Evolutionary conservation across 1,140 invertebrate genomes (phyloP), one percentile per base, ranked within the genome.

Genomic region (Aphelenchoides avenae): DNA sequence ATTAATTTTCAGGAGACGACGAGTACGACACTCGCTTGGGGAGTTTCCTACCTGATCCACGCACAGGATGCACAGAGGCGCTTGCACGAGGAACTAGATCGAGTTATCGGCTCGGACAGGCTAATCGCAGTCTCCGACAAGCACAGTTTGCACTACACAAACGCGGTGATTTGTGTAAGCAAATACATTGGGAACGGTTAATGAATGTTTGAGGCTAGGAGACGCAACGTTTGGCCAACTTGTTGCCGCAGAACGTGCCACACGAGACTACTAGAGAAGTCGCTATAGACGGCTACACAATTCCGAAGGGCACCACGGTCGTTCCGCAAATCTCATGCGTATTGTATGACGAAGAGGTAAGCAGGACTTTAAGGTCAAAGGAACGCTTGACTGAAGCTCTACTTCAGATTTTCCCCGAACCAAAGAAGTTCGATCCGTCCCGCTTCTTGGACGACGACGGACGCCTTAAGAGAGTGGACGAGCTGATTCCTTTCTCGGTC

Each of bases 401-500:
- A n/a, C n/a, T n/a, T n/a, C n/a, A 63, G 61, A 33, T 58, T 20
- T 66, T 69, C 29, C 47, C 68, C 1, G 83, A 88, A 54, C 89
- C 89, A 0, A 85, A 88, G 71, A 83, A 84, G 64, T 92, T 92
- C 78, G 83, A 84, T 26, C 89, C 89, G 0, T 82, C 83, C 39
- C 80, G 89, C 26, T 91, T 92, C 79, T 80, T 91, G 41, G 84
- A 85, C 42, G 79, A 83, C 1, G 85, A 86, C 61, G 88, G 87
- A 20, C 27, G 43, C 20, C 85, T 91, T n/a, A 80, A 79, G 34
- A 87, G 87, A 50, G 88, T 89, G 0, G 86, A 89, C 62, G 88
- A 82, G 77, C 91, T 91, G 77, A 86, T 92, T 80, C 89, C 89
- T 0, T 91, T 91, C 75, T 89, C 36, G 29, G 86, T 89, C 1